phyloP scores from a whole-genome alignment of 2,888 invertebrate genomes.

The Aspidapion aeneum region DNA sequence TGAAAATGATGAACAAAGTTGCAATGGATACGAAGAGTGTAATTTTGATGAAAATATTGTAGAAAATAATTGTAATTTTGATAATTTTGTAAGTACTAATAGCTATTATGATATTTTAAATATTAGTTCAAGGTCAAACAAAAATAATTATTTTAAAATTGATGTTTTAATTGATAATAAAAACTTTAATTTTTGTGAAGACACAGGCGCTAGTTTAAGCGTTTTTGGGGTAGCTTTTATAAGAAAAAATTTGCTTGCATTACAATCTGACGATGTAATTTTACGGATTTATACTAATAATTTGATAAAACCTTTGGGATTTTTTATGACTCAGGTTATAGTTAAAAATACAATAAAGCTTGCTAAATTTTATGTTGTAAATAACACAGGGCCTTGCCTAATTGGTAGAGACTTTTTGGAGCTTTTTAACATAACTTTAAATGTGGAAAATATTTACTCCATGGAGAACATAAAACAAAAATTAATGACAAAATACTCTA shows the following conservation, averaged over 20 bases:
- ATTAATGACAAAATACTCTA: too few relatives aligned
- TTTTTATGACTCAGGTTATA: not conserved
- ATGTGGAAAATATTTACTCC: too few relatives aligned
- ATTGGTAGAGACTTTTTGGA: not conserved
- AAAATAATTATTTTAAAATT: not conserved
- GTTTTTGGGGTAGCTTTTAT: not conserved
- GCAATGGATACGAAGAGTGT: not conserved
- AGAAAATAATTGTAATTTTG: not conserved
- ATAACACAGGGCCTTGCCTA: not conserved
- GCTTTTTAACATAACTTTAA: not conserved
- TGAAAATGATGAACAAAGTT: not conserved
- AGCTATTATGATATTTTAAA: not conserved
- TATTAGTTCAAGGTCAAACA: too few relatives aligned
- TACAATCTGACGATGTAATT: not conserved
- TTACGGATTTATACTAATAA: not conserved
- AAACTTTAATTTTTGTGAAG: not conserved
- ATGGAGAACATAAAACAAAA: too few relatives aligned
- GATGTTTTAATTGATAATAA: not conserved
- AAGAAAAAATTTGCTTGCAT: not conserved
- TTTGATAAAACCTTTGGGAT: not conserved
- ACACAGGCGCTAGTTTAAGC: not conserved
- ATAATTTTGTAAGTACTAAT: not conserved
- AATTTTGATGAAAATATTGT: not conserved
- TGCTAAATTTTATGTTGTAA: not conserved
- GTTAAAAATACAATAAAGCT: not conserved